phyloP scores from a whole-genome alignment of 1,140 invertebrate species.

The Drosophila leontia region DNA sequence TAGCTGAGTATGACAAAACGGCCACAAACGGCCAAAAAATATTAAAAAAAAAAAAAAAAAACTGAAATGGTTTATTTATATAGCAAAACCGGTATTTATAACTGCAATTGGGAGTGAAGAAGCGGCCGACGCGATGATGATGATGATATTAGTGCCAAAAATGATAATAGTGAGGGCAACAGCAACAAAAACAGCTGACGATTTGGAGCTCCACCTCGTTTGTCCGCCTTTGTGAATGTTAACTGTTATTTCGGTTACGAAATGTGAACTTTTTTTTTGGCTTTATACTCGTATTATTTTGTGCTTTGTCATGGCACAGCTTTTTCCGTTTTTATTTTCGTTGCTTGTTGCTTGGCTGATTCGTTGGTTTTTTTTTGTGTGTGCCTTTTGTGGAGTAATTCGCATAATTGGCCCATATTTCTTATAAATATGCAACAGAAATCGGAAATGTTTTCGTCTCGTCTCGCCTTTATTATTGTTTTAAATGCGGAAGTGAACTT shows the following conservation, averaged over 20 bases:
- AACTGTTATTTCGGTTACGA: constrained; percentile 80
- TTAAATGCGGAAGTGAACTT: constrained; percentile 67
- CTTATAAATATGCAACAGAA: constrained; percentile 71
- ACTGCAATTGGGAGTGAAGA: constrained; percentile 64
- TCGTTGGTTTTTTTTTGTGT: constrained; percentile 27
- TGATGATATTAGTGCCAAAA: constrained; percentile 77
- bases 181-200: constrained; percentile 62
- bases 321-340: constrained; percentile 54
- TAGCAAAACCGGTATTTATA: constrained; percentile 75
- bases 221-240: constrained; percentile 55
- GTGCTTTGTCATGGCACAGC: constrained; percentile 60
- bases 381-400: constrained; percentile 60
- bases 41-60: not conserved
- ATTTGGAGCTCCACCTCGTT: constrained; percentile 39
- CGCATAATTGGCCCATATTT: constrained; percentile 82
- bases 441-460: constrained; percentile 66
- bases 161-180: constrained; percentile 55
- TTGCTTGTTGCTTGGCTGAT: constrained; percentile 11
- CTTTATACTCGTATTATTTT: constrained; percentile 48
- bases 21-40: constrained; percentile 15
- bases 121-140: constrained; percentile 20
- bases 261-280: constrained; percentile 53
- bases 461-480: constrained; percentile 49
- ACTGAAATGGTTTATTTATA: constrained; percentile 57
- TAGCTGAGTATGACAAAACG: constrained; percentile 29